A percentile compares a stretch with the other conserved stretches of the same genome.
Evolutionary conservation across 1,140 invertebrate species (phyloP).

Genomic region (Leguminivora glycinivorella): DNA sequence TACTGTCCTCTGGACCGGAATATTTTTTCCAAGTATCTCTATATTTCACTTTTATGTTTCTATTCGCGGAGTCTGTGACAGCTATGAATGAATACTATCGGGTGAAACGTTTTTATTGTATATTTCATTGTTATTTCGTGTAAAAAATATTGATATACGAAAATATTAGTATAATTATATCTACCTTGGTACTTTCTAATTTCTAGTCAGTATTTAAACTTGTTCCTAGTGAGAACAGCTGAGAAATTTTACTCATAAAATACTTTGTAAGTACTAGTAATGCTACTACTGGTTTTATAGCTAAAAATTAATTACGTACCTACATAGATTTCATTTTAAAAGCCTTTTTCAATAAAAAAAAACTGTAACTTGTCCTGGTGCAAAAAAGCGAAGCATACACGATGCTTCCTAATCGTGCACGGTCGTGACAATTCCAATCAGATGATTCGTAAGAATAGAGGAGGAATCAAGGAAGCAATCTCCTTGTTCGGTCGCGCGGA

Average conservation of each 20-base stretch:
- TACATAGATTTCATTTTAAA: too few relatives aligned
- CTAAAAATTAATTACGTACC: too few relatives aligned
- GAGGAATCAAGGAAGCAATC: conserved; percentile 28
- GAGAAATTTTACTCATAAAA: too few relatives aligned
- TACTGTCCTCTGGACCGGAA: conserved; percentile 4
- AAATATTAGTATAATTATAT: too few relatives aligned
- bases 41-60: conserved; percentile 11
- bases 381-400: not conserved
- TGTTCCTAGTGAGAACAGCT: too few relatives aligned
- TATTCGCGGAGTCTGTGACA: not conserved
- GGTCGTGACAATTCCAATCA: conserved; percentile 26
- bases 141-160: not conserved
- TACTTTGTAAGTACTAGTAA: too few relatives aligned
- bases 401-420: not conserved
- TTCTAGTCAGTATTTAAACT: too few relatives aligned
- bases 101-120: not conserved
- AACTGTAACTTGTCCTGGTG: too few relatives aligned
- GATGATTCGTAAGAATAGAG: conserved; percentile 28
- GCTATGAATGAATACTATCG: conserved; percentile 1
- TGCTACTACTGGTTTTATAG: too few relatives aligned
- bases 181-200: too few relatives aligned
- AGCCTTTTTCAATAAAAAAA: too few relatives aligned
- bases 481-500: conserved; percentile 17
- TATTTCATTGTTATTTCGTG: not conserved
- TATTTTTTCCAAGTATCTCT: conserved; percentile 15